Evolutionary conservation across 2,888 invertebrate genomes (phyloP).

Genomic region (Hymenopus coronatus): DNA sequence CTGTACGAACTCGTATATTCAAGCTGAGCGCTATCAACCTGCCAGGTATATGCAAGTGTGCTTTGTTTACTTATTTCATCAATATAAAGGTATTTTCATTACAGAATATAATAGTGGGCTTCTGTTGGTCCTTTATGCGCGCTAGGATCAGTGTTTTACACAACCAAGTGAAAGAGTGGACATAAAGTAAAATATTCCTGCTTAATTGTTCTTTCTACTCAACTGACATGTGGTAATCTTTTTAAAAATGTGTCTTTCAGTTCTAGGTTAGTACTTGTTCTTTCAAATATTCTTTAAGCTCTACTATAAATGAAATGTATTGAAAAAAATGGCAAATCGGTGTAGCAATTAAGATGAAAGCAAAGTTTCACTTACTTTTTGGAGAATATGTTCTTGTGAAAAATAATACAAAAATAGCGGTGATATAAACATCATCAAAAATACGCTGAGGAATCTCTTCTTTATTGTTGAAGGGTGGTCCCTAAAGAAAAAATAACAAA

Average conservation of each 20-base stretch:
- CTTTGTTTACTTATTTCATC: no score
- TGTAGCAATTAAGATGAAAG: not conserved
- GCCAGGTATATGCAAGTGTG: no score
- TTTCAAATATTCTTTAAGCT: not conserved
- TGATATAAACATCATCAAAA: conserved; percentile 74
- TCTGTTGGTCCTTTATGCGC: no score
- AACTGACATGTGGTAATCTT: not conserved
- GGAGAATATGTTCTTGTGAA: conserved; percentile 59
- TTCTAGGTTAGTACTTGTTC: not conserved
- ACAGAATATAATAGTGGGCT: no score
- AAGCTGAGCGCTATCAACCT: no score
- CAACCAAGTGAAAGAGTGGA: no score
- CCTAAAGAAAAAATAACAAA: conserved; percentile 52
- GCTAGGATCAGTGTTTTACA: no score
- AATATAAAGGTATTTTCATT: no score
- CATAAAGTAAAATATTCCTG: no score
- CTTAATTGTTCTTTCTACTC: not conserved
- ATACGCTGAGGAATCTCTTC: conserved; percentile 81
- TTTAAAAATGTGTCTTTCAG: no score
- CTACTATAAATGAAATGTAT: not conserved
- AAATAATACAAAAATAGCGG: conserved; percentile 75
- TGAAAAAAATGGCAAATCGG: not conserved
- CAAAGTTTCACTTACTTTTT: conserved; percentile 48
- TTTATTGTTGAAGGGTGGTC: conserved; percentile 88
- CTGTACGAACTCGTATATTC: no score